These are phyloP conservation scores for Polymixis lichenea DNA, from an alignment of 2,888 invertebrate genomes.

Conservation along the genomic window DNA sequence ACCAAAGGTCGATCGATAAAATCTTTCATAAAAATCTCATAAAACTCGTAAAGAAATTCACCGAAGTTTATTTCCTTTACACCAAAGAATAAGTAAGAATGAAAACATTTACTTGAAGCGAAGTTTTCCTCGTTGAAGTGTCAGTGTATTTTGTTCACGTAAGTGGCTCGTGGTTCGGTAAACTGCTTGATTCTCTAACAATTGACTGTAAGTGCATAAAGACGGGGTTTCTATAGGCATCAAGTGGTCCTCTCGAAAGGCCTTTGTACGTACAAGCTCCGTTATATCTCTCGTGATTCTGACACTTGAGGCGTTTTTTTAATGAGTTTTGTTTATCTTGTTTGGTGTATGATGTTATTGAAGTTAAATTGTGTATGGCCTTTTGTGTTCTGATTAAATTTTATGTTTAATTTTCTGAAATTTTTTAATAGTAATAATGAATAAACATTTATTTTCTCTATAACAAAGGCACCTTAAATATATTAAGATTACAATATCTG, in stretches of 20 bases:
- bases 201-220: conserved; percentile 65
- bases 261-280: conserved; percentile 51
- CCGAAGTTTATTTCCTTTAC: conserved; percentile 16
- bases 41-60: not conserved
- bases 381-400: not conserved
- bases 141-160: conserved; percentile 54
- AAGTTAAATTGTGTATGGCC: not conserved
- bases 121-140: conserved; percentile 46
- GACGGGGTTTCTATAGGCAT: conserved; percentile 53
- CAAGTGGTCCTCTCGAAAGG: conserved; percentile 56
- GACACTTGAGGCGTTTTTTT: conserved; percentile 42
- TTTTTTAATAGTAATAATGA: too few species aligned
- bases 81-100: conserved; percentile 10
- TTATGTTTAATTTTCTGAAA: too few species aligned
- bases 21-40: conserved; percentile 5
- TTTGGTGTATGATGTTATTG: conserved; percentile 3
- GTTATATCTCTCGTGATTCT: conserved; percentile 48
- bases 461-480: too few species aligned
- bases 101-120: conserved; percentile 25
- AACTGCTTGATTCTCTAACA: conserved; percentile 65
- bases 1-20: conserved; percentile 2
- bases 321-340: conserved; percentile 33
- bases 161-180: conserved; percentile 51
- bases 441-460: too few species aligned
- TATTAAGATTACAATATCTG: too few species aligned